Evolutionary conservation across 2,888 invertebrate species (phyloP).

Genomic region (Bruchidius siliquastri): DNA sequence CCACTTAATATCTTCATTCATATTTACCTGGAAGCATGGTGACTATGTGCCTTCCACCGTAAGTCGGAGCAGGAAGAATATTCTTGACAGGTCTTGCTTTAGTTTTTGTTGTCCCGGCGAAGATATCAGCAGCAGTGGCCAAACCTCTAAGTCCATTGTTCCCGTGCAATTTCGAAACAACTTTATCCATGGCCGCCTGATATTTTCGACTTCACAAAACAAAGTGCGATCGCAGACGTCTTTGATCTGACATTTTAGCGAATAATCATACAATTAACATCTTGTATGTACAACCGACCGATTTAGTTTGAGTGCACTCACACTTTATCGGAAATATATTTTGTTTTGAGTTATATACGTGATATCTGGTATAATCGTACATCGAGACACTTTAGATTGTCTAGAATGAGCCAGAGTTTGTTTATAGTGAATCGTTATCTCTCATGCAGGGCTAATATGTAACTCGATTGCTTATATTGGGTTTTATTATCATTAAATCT

Average conservation of each 20-base stretch:
- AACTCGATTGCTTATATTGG: too few species aligned
- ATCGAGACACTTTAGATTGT: too few species aligned
- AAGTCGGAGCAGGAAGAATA: constrained; percentile 13
- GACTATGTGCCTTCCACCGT: constrained; percentile 30
- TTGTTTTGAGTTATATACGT: too few species aligned
- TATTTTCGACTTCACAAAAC: not conserved
- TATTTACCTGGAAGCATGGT: constrained; percentile 32
- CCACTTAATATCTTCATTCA: not conserved
- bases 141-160: not conserved
- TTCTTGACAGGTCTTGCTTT: constrained; percentile 9
- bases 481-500: too few species aligned
- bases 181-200: constrained; percentile 12
- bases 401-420: too few species aligned
- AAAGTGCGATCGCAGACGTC: not conserved
- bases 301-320: too few species aligned
- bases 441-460: too few species aligned
- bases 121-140: constrained; percentile 19
- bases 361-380: too few species aligned
- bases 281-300: too few species aligned
- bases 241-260: not conserved
- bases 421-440: too few species aligned
- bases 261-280: too few species aligned
- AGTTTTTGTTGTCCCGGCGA: constrained; percentile 16
- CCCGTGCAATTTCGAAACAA: constrained; percentile 1
- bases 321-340: too few species aligned